Evolutionary conservation across 2,888 invertebrate genomes (phyloP).

Genomic region (Aleiodes testaceus): DNA sequence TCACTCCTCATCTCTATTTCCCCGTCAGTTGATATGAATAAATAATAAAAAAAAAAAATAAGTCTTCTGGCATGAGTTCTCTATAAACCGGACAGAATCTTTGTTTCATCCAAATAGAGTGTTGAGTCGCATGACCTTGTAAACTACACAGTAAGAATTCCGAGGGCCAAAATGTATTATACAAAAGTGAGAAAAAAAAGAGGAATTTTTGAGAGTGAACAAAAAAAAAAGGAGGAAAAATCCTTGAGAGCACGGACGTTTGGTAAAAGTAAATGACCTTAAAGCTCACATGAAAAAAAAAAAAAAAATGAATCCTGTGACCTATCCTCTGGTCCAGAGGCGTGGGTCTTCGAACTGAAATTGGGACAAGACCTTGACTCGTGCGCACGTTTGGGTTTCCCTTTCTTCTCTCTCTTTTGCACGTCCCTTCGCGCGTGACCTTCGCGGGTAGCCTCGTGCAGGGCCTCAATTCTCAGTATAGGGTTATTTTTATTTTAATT

Average conservation of each 20-base stretch:
- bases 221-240: slow-evolving; percentile 42
- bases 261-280: slow-evolving; percentile 71
- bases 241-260: slow-evolving; percentile 58
- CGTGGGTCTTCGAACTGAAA: slow-evolving; percentile 66
- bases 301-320: slow-evolving; percentile 46
- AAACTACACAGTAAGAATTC: background rate
- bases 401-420: slow-evolving; percentile 36
- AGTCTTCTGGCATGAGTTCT: background rate
- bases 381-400: slow-evolving; percentile 39
- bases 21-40: slow-evolving; percentile 9
- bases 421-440: slow-evolving; percentile 22
- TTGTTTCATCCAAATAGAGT: slow-evolving; percentile 31
- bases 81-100: slow-evolving; percentile 22
- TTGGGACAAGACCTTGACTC: slow-evolving; percentile 67
- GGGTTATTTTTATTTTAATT: no score
- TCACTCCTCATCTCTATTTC: slow-evolving; percentile 23
- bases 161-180: slow-evolving; percentile 35
- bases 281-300: slow-evolving; percentile 47
- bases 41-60: background rate
- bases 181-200: slow-evolving; percentile 13
- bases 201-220: slow-evolving; percentile 7
- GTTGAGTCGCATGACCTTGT: slow-evolving; percentile 28
- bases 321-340: slow-evolving; percentile 55
- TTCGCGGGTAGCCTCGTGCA: slow-evolving; percentile 6
- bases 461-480: no score